Base-by-base conservation (phyloP, 2,888 invertebrate species). In the Silvanus unidentatus region DNA sequence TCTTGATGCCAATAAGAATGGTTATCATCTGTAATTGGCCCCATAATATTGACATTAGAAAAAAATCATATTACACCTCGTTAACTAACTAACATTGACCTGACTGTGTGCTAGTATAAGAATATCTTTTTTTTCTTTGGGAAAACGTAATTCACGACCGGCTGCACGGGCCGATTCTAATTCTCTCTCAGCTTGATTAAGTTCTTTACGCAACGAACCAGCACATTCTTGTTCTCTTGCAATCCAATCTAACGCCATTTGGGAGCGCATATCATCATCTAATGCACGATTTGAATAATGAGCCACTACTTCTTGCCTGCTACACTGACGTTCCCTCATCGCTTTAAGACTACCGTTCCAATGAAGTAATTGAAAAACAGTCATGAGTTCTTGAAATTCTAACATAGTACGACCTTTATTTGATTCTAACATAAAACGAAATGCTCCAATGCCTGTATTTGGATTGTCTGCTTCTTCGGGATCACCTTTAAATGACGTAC, bases 311-410 rank as follows among this genome's bases (percentile, higher is more conserved):
- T 94, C 94, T 69, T 94, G 93, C 57, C 94, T 78, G 49, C 93
- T 93, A 73, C 95, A 95, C 70, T 94, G 93, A 36, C 94, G 79
- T 71, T 95, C 94, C 38, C 94, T 78, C 94, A 95, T 94, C 36
- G 94, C 94, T 60, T 93, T 89, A 59, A 95, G 73, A 55, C 91
- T 92, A n/a, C 95, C 95, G 71, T 95, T 95, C 95, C 95, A 95
- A 73, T 95, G 95, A 42, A 95, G 77, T 55, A 95, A 77, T 74
- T 95, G 94, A 74, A 95, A 95, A 39, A 95, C 94, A n/a, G 94
- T 95, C 95, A 95, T 95, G 63, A 95, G 75, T 70, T 95, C 94
- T 73, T 95, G 94, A 76, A 94, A 95, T 72, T 95, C 94, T 54
- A 95, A 77, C 94, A 95, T 94, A 42, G 94, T 93, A 54, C 92